Percentiles rank a stretch among this genome's conserved stretches.
Evolutionary conservation across 2,888 invertebrate genomes (phyloP).

Genomic region (Agonum fuliginosum): DNA sequence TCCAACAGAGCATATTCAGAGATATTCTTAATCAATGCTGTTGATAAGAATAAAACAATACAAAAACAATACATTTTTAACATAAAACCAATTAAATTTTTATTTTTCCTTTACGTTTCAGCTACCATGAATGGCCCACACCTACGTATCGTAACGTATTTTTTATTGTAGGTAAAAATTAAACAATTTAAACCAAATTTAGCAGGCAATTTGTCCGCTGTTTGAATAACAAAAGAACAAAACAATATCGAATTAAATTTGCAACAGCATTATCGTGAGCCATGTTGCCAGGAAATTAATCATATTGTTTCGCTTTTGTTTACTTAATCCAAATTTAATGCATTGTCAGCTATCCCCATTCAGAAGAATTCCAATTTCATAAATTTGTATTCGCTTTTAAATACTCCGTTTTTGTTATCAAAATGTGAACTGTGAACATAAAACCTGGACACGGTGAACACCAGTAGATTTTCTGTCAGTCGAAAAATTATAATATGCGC

Average conservation of each 20-base stretch:
- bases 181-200: slow-evolving; percentile 15
- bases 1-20: too few relatives aligned
- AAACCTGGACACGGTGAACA: not conserved
- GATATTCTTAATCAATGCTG: too few relatives aligned
- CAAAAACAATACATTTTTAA: too few relatives aligned
- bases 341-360: slow-evolving; percentile 5
- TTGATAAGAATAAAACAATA: too few relatives aligned
- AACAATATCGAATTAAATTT: slow-evolving; percentile 33
- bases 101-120: too few relatives aligned
- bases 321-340: slow-evolving; percentile 36
- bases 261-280: slow-evolving; percentile 20
- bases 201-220: slow-evolving; percentile 12
- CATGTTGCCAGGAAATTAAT: slow-evolving; percentile 26
- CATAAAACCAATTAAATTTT: too few relatives aligned
- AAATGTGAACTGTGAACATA: slow-evolving; percentile 12
- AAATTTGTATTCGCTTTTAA: slow-evolving; percentile 14
- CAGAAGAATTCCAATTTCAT: not conserved
- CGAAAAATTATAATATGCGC: not conserved
- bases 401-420: not conserved
- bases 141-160: too few relatives aligned
- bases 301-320: slow-evolving; percentile 42
- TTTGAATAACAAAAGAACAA: slow-evolving; percentile 25
- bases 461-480: not conserved
- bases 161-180: slow-evolving; percentile 13
- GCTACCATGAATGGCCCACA: too few relatives aligned